Base-by-base conservation (phyloP, 2,888 invertebrate genomes). In the Hofmannophila pseudospretella region DNA sequence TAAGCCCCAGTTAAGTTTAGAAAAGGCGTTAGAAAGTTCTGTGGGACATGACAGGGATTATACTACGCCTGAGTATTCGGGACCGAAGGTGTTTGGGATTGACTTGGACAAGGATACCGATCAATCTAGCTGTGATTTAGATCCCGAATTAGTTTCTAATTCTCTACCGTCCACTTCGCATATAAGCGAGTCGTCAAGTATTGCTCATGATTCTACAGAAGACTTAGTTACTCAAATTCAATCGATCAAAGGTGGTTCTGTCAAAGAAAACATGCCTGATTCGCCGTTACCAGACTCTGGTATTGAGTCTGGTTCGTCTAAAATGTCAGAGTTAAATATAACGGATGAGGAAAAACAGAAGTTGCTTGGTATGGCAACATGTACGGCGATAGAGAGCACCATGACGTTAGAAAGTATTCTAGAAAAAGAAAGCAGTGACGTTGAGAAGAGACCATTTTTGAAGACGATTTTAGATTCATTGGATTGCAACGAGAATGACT, bases 281-380 rank as follows among this genome's bases (percentile, higher is more conserved):
- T 88, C 88, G 0, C 87, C 88, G 0, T 44, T 87, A 32, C 86
- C 86, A 0, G 85, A 87, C 54, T 82, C 82, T 1, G 87, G 82
- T 1, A 62, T 79, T 1, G 87, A 86, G 33, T 78, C 79, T 0
- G 67, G 61, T 44, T 70, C 78, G 1, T 76, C 82, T 0, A 84
- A 82, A 60, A 67, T 54, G 0, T 59, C 80, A 0, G 90, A 89
- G 56, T 77, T 90, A 39, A 97, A 96, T 73, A 94, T 96, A 11
- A 97, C 97, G 0, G 97, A 97, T 62, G 97, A 98, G 69, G 97
- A 98, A 65, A 98, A 98, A 62, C 93, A 95, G 57, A 90, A 92
- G 41, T 42, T 87, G n/a, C 60, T 81, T 4, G 60, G 67, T 22
- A 69, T 58, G 1, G 47, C 60, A 8, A 51, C 75, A 0, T 58